Evolutionary conservation across 2,797 vertebrate genomes (phyloP), one percentile per base, ranked within the genome.

Genomic region (Myotis myotis): DNA sequence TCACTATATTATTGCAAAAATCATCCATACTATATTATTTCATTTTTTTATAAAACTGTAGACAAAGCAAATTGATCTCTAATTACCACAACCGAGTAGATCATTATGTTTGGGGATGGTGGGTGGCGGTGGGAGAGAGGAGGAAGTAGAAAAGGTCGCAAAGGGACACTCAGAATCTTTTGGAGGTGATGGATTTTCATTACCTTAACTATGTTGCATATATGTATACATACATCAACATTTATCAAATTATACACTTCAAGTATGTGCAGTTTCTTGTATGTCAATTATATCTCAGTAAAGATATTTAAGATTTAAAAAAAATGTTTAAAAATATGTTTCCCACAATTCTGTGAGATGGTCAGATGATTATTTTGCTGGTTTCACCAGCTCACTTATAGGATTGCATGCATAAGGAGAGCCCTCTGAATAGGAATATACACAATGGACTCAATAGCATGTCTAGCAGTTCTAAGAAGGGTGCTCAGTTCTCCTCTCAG

Each of bases 341-440:
- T 87, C 33, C 80, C 55, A 78, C 7, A 55, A 66, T 78, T 82
- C 13, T 79, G n/a, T 80, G 44, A 81, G 30, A 41, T 44, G 16
- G 8, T 47, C 84, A 82, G 33, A 62, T 89, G 70, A 7, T 86
- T 79, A 9, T 11, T 82, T 83, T 62, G 6, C 38, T 25, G 2
- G 17, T 68, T 85, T 64, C 4, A 25, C 23, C 4, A 13, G 23
- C 23, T 90, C 20, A 62, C 8, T 41, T 30, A 30, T 1, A 0
- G 8, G 19, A 17, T 8, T 85, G 19, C 3, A 15, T 94, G 51
- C 62, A 80, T 13, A 38, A 72, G 11, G 8, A n/a, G 12, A 79
- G 38, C 60, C 16, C 22, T 76, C 3, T 44, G 25, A 11, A 36
- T 8, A 17, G 2, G 9, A 79, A 44, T 22, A 55, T 36, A 44